Conservation (phyloP, 2,888 invertebrate species). For the Andrena fulva region DNA sequence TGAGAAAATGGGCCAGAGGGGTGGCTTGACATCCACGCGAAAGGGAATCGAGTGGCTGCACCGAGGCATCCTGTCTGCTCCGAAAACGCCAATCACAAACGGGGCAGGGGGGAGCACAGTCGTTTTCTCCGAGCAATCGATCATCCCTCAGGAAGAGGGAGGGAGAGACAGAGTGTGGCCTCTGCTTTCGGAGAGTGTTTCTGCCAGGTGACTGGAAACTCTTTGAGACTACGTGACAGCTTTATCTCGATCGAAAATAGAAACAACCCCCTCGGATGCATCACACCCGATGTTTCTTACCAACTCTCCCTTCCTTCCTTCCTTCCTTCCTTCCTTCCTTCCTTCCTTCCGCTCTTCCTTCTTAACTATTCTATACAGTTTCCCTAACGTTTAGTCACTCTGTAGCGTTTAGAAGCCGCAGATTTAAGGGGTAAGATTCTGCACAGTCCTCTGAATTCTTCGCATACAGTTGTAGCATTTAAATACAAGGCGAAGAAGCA, state of each 20-base stretch:
- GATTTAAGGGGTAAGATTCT: too few species aligned
- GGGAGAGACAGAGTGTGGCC: not conserved
- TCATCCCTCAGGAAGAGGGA: conserved; percentile 32
- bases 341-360: not conserved
- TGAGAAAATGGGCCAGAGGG: conserved; percentile 37
- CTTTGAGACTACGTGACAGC: conserved; percentile 33
- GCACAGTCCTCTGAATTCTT: too few species aligned
- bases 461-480: too few species aligned
- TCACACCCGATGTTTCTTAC: not conserved
- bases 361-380: too few species aligned
- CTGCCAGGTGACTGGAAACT: conserved; percentile 36
- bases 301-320: not conserved
- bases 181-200: conserved; percentile 12
- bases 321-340: too few species aligned
- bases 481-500: too few species aligned
- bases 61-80: conserved; percentile 43
- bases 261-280: not conserved
- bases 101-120: conserved; percentile 29
- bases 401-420: not conserved
- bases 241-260: conserved; percentile 43
- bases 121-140: conserved; percentile 53
- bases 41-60: conserved; percentile 23
- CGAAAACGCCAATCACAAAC: conserved; percentile 66
- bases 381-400: too few species aligned
- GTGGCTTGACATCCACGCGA: conserved; percentile 32